These are phyloP conservation scores for Lepilemur ruficaudatus DNA, from an alignment of 2,797 vertebrate species.

Conservation along the genomic window DNA sequence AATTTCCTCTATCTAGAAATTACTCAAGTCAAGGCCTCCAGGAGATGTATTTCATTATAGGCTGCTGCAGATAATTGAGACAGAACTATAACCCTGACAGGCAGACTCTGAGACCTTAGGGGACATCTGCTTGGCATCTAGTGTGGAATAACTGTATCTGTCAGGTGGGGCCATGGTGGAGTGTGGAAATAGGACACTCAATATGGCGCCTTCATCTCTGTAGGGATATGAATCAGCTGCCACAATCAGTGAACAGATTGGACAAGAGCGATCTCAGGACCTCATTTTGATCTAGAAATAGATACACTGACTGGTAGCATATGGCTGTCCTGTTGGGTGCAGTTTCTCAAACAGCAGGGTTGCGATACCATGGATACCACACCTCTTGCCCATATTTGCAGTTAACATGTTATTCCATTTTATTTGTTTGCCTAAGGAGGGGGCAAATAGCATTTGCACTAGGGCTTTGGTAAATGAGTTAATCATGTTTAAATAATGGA, in stretches of 20 bases:
- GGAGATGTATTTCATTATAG: neutral
- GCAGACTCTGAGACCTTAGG: neutral
- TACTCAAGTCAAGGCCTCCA: neutral
- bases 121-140: neutral
- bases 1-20: neutral
- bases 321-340: slow-evolving; percentile 51
- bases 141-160: neutral
- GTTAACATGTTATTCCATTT: slow-evolving; percentile 70
- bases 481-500: slow-evolving; percentile 52
- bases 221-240: neutral
- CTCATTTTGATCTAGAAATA: slow-evolving; percentile 49
- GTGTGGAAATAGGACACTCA: neutral
- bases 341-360: slow-evolving; percentile 58
- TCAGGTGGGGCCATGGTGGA: neutral
- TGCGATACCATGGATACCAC: slow-evolving; percentile 71
- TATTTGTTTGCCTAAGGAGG: slow-evolving; percentile 78
- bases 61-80: neutral
- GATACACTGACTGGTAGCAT: slow-evolving; percentile 20
- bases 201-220: neutral
- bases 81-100: neutral
- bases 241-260: neutral
- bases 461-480: slow-evolving; percentile 48
- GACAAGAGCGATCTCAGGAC: neutral
- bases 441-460: slow-evolving; percentile 67
- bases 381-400: slow-evolving; percentile 75